phyloP scores from a whole-genome alignment of 2,113 vertebrate genomes.

The Mus spicilegus region DNA sequence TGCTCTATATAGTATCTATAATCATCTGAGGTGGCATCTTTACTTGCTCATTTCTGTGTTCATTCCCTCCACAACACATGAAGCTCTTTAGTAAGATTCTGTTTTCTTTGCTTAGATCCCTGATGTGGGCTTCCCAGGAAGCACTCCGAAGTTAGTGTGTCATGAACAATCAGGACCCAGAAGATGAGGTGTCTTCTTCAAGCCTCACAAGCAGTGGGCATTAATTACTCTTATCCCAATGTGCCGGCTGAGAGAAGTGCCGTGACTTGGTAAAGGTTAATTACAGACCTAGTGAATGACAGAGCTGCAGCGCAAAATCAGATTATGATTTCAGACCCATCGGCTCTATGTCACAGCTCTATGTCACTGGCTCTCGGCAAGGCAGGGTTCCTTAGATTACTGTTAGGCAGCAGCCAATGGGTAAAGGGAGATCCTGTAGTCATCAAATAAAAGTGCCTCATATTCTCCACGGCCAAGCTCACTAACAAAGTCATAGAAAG shows the following conservation, averaged over 20 bases:
- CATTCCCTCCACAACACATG: conserved; percentile 10
- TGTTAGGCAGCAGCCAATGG: background rate
- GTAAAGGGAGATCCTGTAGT: background rate
- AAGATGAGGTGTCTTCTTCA: background rate
- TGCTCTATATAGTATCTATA: background rate
- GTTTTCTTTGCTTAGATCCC: conserved; percentile 7
- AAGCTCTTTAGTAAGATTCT: background rate
- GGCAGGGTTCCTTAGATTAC: conserved; percentile 11
- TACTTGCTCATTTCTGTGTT: background rate
- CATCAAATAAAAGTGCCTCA: conserved; percentile 28
- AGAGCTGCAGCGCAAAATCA: conserved; percentile 14
- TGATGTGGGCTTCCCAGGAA: background rate
- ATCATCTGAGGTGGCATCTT: background rate
- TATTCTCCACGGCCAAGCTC: background rate
- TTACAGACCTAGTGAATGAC: background rate
- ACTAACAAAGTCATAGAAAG: background rate
- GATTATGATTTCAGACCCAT: background rate
- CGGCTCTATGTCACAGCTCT: background rate
- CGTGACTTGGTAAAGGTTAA: background rate
- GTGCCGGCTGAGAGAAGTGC: background rate
- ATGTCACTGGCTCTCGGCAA: background rate
- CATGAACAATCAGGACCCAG: background rate
- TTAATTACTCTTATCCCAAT: background rate
- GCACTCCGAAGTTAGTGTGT: background rate
- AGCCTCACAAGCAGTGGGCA: background rate